A percentile compares a stretch with the other conserved stretches of the same genome.
phyloP scores from a whole-genome alignment of 2,113 vertebrate genomes.

The Mormyrus iriodes region DNA sequence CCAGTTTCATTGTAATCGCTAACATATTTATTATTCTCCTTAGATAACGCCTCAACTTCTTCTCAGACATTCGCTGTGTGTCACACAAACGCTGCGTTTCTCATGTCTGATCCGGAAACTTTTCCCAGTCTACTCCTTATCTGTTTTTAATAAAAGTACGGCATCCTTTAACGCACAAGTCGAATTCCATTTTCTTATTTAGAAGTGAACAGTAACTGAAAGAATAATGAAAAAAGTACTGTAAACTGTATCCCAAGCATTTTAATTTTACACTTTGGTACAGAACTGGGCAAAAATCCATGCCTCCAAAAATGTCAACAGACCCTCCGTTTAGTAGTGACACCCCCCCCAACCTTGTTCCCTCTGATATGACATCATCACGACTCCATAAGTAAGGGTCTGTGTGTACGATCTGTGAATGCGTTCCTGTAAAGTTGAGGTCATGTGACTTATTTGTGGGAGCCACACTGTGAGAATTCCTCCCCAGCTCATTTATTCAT shows the following conservation, averaged over 20 bases:
- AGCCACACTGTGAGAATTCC: constrained; percentile 34
- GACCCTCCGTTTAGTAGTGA: neutral
- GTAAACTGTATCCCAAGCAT: neutral
- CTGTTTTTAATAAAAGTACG: neutral
- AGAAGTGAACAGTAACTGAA: neutral
- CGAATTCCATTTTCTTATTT: neutral
- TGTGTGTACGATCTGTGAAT: neutral
- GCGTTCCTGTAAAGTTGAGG: neutral
- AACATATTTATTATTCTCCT: neutral
- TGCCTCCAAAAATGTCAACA: neutral
- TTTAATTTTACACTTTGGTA: neutral
- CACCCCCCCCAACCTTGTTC: neutral
- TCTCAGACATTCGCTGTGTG: neutral
- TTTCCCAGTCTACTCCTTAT: neutral
- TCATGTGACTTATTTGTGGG: constrained; percentile 36
- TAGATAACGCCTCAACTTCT: neutral
- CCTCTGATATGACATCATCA: neutral
- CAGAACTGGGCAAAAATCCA: neutral
- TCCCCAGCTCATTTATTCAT: constrained; percentile 63
- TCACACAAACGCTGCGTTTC: neutral
- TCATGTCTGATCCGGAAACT: neutral
- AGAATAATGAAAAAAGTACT: neutral
- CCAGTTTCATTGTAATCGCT: neutral
- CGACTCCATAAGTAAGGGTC: neutral
- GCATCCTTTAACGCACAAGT: neutral